Percentiles rank a stretch among this genome's conserved stretches.
These are phyloP conservation scores for Festucalex cinctus DNA, from an alignment of 2,113 vertebrate genomes.

Conservation along the genomic window DNA sequence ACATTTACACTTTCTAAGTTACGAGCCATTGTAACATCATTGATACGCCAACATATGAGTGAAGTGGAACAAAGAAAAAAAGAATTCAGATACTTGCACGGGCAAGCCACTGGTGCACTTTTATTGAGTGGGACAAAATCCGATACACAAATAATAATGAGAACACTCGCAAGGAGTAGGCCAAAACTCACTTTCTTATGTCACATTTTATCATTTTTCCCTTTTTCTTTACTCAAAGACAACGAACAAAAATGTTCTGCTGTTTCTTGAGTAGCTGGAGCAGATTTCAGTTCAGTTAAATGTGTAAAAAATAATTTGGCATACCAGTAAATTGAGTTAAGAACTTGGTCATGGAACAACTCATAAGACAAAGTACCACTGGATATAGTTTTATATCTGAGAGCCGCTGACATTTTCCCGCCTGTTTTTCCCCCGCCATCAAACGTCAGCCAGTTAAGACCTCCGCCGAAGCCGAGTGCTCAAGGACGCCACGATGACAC, in stretches of 20 bases:
- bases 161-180: too few species aligned
- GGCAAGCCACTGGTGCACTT: too few species aligned
- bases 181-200: not conserved
- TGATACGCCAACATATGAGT: not conserved
- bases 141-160: too few species aligned
- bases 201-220: not conserved
- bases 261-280: not conserved
- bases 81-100: too few species aligned
- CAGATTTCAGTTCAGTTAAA: not conserved
- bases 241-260: not conserved
- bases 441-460: not conserved
- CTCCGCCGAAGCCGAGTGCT: not conserved
- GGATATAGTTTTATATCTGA: not conserved
- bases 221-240: not conserved
- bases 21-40: not conserved
- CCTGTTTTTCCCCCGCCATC: not conserved
- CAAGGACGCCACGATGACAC: not conserved
- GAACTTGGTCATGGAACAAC: not conserved
- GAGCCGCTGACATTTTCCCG: slow-evolving; percentile 3
- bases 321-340: not conserved
- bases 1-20: not conserved
- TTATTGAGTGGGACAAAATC: too few species aligned
- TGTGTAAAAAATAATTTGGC: not conserved
- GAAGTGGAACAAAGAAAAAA: not conserved
- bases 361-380: not conserved